Conservation (phyloP, 92 coral and sea anemone species). For the Palythoa heliodiscus region DNA sequence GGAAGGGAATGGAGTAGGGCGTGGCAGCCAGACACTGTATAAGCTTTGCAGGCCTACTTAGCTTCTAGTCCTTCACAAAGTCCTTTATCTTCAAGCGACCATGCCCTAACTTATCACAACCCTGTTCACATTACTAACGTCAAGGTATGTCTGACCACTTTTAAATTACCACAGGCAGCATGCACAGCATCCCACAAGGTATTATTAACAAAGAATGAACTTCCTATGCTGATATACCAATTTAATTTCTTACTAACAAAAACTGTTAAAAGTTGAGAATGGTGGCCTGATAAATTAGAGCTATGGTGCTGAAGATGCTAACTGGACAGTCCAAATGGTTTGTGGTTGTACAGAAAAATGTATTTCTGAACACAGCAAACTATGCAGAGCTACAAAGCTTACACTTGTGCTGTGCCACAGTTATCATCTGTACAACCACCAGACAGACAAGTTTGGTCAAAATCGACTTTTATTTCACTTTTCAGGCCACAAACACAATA, state of each 20-base stretch:
- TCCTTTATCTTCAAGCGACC: slow-evolving; percentile 45
- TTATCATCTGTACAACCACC: slow-evolving; percentile 88
- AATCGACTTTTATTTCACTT: slow-evolving; percentile 32
- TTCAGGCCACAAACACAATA: background rate
- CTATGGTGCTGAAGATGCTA: slow-evolving; percentile 11
- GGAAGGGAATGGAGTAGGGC: background rate
- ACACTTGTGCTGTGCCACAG: slow-evolving; percentile 46
- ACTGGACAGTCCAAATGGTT: slow-evolving; percentile 21
- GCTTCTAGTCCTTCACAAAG: slow-evolving; percentile 50
- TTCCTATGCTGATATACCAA: background rate
- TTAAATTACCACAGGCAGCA: background rate
- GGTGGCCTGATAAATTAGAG: slow-evolving; percentile 41
- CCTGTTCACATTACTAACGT: background rate
- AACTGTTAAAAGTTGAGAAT: background rate
- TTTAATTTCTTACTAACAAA: background rate
- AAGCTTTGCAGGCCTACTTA: slow-evolving; percentile 50
- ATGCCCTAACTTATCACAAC: slow-evolving; percentile 37
- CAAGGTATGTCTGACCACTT: background rate
- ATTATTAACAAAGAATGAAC: background rate
- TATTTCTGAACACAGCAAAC: slow-evolving; percentile 40
- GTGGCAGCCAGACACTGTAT: slow-evolving; percentile 35
- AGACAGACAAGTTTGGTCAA: slow-evolving; percentile 35
- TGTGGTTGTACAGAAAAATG: slow-evolving; percentile 75
- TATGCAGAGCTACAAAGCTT: slow-evolving; percentile 48
- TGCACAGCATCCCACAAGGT: background rate